Conservation (phyloP, 2,113 vertebrate species). For the Camarhynchus parvulus region DNA sequence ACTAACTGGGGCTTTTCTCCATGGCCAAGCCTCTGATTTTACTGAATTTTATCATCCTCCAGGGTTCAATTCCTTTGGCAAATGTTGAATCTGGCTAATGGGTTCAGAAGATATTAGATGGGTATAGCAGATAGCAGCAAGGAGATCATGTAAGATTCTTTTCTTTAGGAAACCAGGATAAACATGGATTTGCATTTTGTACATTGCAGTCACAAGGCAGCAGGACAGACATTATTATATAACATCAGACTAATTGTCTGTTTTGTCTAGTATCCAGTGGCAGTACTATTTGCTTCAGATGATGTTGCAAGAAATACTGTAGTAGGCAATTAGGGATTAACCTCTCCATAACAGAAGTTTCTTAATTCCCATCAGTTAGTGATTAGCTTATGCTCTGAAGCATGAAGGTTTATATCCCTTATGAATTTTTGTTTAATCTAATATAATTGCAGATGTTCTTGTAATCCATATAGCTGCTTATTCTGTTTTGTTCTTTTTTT, state of each 20-base stretch:
- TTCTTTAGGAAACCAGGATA: constrained; percentile 1
- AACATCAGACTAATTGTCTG: constrained; percentile 41
- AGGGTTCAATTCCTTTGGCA: neutral
- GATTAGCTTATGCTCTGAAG: constrained; percentile 69
- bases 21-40: neutral
- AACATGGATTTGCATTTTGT: neutral
- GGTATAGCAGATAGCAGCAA: neutral
- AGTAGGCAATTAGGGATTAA: constrained; percentile 66
- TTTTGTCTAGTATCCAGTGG: constrained; percentile 23
- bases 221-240: neutral
- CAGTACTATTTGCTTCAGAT: constrained; percentile 44
- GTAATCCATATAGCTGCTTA: constrained; percentile 57
- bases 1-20: neutral
- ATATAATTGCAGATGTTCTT: constrained; percentile 63
- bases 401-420: constrained; percentile 63
- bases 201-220: neutral
- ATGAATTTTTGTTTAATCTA: constrained; percentile 68
- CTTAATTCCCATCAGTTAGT: constrained; percentile 67
- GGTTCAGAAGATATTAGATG: neutral
- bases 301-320: constrained; percentile 46
- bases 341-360: constrained; percentile 65
- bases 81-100: neutral
- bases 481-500: neutral
- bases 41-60: neutral
- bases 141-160: neutral